phyloP scores from a whole-genome alignment of 2,113 vertebrate genomes.

The Sciurus niger region DNA sequence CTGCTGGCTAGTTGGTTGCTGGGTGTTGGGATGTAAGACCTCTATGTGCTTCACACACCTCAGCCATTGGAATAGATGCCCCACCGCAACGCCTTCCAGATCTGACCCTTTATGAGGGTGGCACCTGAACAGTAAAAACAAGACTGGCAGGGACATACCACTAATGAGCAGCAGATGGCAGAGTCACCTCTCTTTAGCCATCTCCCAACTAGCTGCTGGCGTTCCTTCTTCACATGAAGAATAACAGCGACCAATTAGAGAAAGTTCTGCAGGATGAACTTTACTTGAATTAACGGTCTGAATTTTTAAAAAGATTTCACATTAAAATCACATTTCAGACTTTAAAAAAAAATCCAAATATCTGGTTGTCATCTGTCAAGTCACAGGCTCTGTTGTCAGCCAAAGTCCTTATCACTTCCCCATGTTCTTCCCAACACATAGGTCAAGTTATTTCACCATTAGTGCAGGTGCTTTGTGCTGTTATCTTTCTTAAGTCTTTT shows the following conservation, averaged over 20 bases:
- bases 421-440: background rate
- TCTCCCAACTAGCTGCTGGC: background rate
- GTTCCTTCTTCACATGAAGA: background rate
- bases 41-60: background rate
- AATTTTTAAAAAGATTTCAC: slow-evolving; percentile 42
- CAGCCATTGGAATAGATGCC: background rate
- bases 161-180: slow-evolving; percentile 65
- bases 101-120: background rate
- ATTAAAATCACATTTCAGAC: slow-evolving; percentile 21
- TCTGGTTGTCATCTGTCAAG: background rate
- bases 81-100: background rate
- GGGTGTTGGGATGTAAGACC: background rate
- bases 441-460: background rate
- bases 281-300: background rate
- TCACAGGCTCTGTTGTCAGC: too few species aligned
- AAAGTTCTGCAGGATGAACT: background rate
- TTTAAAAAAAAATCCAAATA: background rate
- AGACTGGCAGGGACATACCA: background rate
- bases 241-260: background rate
- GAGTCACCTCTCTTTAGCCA: background rate
- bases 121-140: background rate
- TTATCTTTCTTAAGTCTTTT: slow-evolving; percentile 45
- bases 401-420: background rate
- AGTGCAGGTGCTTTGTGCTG: background rate
- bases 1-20: background rate